Evolutionary conservation across 2,888 invertebrate species (phyloP).

Genomic region (Hirtodrosophila confusa): DNA sequence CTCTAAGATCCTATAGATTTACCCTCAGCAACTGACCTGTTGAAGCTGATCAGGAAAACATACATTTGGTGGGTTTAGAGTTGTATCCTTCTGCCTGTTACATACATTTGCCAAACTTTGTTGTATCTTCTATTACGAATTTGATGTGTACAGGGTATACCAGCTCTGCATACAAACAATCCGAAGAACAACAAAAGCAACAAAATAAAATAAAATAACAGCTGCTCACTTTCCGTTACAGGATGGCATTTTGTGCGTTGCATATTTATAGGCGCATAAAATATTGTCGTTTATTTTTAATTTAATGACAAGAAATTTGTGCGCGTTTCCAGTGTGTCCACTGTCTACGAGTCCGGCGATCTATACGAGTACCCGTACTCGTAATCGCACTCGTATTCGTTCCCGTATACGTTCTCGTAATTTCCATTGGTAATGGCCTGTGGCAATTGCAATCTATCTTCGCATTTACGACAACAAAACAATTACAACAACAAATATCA

Average conservation of each 20-base stretch:
- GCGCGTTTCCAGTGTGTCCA: conserved; percentile 20
- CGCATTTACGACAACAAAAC: conserved; percentile 78
- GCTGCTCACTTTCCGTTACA: conserved; percentile 62
- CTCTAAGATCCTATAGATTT: no score
- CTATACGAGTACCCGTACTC: conserved; percentile 1
- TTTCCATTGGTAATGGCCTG: conserved; percentile 76
- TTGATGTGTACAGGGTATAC: conserved; percentile 10
- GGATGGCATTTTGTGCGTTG: conserved; percentile 48
- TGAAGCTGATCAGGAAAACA: no score
- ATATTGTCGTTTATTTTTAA: conserved; percentile 81
- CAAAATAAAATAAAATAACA: conserved; percentile 60
- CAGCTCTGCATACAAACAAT: conserved; percentile 8
- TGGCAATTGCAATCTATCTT: conserved; percentile 79
- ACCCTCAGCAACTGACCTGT: no score
- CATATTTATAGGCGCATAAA: conserved; percentile 80
- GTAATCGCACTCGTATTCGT: conserved; percentile 1
- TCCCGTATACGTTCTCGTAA: conserved; percentile 22
- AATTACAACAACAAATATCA: conserved; percentile 79
- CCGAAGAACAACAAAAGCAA: conserved; percentile 2
- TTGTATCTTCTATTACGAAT: no score
- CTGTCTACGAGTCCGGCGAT: not conserved
- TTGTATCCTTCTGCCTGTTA: no score
- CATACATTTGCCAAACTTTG: no score
- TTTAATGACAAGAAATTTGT: conserved; percentile 77
- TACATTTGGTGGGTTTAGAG: no score